phyloP scores from a whole-genome alignment of 2,113 vertebrate genomes.

The Candoia aspera region DNA sequence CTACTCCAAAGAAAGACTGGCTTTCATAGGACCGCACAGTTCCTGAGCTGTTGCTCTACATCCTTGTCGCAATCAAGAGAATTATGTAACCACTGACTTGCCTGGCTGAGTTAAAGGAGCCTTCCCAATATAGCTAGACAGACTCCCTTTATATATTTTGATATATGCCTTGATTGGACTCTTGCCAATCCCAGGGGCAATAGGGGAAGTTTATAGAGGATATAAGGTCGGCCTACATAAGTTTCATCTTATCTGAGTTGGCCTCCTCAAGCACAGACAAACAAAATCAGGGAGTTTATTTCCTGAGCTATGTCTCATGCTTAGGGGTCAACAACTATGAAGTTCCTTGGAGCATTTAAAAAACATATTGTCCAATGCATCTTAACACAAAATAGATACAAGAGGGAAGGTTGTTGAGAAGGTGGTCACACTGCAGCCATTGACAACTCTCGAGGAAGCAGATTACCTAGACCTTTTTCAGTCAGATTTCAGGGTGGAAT shows the following conservation, averaged over 20 bases:
- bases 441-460: background rate
- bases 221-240: background rate
- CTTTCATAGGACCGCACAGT: background rate
- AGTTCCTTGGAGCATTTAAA: background rate
- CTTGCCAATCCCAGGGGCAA: background rate
- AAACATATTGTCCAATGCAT: background rate
- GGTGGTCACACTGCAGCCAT: background rate
- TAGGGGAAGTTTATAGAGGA: background rate
- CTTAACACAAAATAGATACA: background rate
- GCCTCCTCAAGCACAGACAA: background rate
- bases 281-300: background rate
- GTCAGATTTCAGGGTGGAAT: background rate
- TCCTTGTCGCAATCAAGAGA: background rate
- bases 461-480: background rate
- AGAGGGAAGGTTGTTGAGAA: background rate
- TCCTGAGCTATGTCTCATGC: background rate
- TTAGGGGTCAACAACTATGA: background rate
- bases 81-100: background rate
- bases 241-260: background rate
- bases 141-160: background rate
- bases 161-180: background rate
- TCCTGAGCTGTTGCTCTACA: background rate
- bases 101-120: background rate
- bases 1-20: background rate
- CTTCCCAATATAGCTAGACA: background rate